These are phyloP conservation scores for Anthoscopus minutus DNA, from an alignment of 2,113 vertebrate species.

Conservation along the genomic window DNA sequence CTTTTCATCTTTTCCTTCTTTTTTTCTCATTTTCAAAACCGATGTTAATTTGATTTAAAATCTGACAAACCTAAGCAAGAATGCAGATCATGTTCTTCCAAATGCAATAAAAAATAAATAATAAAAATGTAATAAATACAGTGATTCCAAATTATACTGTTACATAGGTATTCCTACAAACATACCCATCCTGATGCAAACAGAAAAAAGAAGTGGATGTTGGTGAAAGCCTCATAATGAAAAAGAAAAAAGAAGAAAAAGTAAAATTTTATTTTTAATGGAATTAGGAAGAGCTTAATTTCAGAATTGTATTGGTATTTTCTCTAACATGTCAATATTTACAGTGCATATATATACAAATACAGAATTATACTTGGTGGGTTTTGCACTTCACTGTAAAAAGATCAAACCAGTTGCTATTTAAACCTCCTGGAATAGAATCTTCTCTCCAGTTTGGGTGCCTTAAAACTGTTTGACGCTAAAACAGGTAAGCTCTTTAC, in stretches of 20 bases:
- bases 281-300: neutral
- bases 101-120: too few relatives aligned
- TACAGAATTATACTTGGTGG: neutral
- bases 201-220: neutral
- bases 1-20: neutral
- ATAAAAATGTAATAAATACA: too few relatives aligned
- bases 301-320: neutral
- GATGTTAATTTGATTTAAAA: neutral
- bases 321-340: neutral
- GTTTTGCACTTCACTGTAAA: neutral
- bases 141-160: neutral
- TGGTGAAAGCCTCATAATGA: neutral
- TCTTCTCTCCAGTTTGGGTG: neutral
- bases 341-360: neutral
- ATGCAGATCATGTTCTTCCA: neutral
- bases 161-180: neutral
- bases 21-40: neutral
- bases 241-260: neutral
- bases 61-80: neutral
- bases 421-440: neutral
- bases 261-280: neutral
- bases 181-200: neutral
- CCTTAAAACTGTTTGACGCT: neutral
- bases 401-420: neutral
- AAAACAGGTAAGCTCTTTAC: neutral